Conservation (phyloP, 2,797 vertebrate genomes). For the Tolypeutes matacus region DNA sequence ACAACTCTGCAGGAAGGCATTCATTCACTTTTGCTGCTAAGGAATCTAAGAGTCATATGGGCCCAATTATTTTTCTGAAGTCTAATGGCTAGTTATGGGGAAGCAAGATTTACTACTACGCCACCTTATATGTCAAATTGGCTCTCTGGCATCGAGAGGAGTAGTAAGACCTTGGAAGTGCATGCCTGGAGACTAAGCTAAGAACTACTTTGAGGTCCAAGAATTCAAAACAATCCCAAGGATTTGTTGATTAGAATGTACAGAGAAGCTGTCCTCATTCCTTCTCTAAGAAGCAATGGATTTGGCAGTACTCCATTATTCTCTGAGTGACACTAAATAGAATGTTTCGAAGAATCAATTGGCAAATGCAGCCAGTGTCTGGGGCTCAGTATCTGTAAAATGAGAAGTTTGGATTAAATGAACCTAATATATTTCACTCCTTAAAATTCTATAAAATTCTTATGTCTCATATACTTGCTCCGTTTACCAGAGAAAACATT, state of each 20-base stretch:
- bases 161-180: neutral
- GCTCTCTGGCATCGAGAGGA: neutral
- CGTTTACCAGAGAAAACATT: neutral
- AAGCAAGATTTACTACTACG: neutral
- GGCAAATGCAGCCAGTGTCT: neutral
- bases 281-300: neutral
- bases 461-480: neutral
- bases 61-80: neutral
- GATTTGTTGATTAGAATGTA: neutral
- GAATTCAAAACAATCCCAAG: neutral
- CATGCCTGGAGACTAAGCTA: neutral
- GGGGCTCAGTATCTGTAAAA: neutral
- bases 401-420: constrained; percentile 29
- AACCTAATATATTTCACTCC: neutral
- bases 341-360: neutral
- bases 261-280: neutral
- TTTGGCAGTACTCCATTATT: neutral
- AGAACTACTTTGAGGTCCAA: neutral
- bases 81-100: neutral
- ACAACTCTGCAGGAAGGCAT: neutral
- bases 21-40: neutral
- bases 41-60: neutral
- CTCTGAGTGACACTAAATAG: neutral
- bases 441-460: constrained; percentile 16
- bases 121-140: rapidly evolving